These are phyloP conservation scores for Atta colombica DNA, from an alignment of 1,140 invertebrate genomes.

Conservation along the genomic window DNA sequence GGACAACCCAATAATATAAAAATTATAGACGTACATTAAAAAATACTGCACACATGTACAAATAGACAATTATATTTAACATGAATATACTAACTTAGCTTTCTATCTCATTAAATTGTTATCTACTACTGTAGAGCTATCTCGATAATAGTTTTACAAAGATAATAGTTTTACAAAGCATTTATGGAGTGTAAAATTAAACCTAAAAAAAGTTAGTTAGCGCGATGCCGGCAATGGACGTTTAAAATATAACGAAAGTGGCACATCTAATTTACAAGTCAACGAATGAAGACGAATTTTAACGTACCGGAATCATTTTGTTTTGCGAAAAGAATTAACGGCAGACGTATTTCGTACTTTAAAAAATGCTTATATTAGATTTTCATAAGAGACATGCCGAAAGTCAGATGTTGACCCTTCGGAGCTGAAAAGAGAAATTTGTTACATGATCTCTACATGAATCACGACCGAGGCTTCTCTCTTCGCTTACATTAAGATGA, in stretches of 20 bases:
- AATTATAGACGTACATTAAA: not conserved
- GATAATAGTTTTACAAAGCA: not conserved
- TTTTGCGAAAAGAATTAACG: conserved; percentile 27
- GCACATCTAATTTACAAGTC: conserved; percentile 29
- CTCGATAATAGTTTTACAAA: conserved; percentile 19
- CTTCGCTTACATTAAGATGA: conserved; percentile 18
- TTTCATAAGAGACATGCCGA: not conserved
- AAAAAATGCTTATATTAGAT: conserved; percentile 22
- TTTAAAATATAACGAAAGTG: conserved; percentile 18
- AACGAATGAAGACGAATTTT: conserved; percentile 15
- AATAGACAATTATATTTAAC: not conserved
- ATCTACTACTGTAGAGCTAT: not conserved
- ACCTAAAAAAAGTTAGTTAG: not conserved
- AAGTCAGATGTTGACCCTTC: conserved; percentile 48
- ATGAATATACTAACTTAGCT: not conserved
- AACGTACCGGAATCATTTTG: not conserved
- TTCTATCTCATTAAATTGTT: not conserved
- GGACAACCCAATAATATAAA: not conserved
- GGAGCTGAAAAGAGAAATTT: conserved; percentile 49
- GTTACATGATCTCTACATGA: conserved; percentile 40
- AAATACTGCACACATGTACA: not conserved
- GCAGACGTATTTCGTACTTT: not conserved
- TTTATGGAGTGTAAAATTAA: conserved; percentile 9
- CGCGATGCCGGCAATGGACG: not conserved
- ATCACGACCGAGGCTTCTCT: conserved; percentile 25